Evolutionary conservation across 2,113 vertebrate genomes (phyloP).

Genomic region (Xiphorhynchus elegans): DNA sequence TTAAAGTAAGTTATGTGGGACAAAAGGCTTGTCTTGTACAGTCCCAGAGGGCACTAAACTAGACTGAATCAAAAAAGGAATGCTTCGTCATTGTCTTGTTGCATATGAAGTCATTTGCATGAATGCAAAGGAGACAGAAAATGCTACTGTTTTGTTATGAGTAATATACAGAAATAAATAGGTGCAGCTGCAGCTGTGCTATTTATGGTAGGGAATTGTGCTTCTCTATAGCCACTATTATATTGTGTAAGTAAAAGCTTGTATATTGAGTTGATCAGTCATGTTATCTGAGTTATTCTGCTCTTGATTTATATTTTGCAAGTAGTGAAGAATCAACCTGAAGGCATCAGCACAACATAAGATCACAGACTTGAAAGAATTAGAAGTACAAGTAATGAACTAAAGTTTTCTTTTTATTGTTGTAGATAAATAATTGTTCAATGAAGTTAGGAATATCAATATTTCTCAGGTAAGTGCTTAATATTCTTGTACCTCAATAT

Average conservation of each 20-base stretch:
- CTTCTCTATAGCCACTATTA: neutral
- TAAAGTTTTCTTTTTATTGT: neutral
- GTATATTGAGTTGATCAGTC: neutral
- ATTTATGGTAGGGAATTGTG: neutral
- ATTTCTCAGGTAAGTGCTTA: neutral
- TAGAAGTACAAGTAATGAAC: neutral
- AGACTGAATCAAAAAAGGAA: accelerated
- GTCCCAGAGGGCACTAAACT: neutral
- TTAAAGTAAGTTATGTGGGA: neutral
- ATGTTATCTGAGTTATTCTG: neutral
- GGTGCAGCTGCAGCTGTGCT: neutral
- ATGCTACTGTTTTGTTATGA: neutral
- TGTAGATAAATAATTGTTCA: neutral
- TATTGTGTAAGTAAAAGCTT: neutral
- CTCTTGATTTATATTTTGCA: neutral
- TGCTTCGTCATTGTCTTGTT: neutral
- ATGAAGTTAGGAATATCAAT: neutral
- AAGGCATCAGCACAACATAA: neutral
- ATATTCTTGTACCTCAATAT: neutral
- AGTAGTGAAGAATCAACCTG: neutral
- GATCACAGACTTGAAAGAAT: neutral
- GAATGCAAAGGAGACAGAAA: neutral
- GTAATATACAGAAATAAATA: neutral
- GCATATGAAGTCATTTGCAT: neutral
- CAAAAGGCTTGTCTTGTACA: neutral